Conservation (phyloP, 1,140 invertebrate genomes). For the Dryas iulia region DNA sequence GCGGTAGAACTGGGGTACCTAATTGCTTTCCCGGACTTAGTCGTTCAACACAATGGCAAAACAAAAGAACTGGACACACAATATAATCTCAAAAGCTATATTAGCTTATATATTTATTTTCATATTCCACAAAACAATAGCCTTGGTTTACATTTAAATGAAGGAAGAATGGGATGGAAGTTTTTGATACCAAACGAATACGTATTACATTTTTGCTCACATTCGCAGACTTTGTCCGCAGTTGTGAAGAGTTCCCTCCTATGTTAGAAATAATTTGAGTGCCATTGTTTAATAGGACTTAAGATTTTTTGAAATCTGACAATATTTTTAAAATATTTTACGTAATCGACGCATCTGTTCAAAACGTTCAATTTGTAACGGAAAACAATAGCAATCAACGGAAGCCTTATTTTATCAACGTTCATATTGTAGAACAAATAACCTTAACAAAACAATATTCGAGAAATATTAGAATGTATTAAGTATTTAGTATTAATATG, state of each 20-base stretch:
- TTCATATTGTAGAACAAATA: conserved; percentile 20
- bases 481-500: conserved; percentile 36
- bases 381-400: conserved; percentile 24
- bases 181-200: conserved; percentile 59
- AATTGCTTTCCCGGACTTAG: conserved; percentile 56
- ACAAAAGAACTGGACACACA: conserved; percentile 14
- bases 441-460: conserved; percentile 34
- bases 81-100: background rate
- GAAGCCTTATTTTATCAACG: conserved; percentile 26
- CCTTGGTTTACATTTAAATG: conserved; percentile 64
- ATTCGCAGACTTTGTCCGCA: conserved; percentile 47
- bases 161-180: conserved; percentile 70
- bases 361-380: background rate
- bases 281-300: conserved; percentile 67
- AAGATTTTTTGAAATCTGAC: conserved; percentile 67
- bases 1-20: conserved; percentile 26
- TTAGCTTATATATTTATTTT: conserved; percentile 27
- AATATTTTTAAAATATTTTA: conserved; percentile 58
- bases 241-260: conserved; percentile 74
- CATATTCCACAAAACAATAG: conserved; percentile 69
- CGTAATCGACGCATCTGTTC: background rate
- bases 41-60: conserved; percentile 12
- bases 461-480: conserved; percentile 44
- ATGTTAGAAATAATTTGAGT: conserved; percentile 69
- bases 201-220: conserved; percentile 69